Evolutionary conservation across 2,888 invertebrate species (phyloP), one percentile per base, ranked within the genome.

Genomic region (Amiota minor): DNA sequence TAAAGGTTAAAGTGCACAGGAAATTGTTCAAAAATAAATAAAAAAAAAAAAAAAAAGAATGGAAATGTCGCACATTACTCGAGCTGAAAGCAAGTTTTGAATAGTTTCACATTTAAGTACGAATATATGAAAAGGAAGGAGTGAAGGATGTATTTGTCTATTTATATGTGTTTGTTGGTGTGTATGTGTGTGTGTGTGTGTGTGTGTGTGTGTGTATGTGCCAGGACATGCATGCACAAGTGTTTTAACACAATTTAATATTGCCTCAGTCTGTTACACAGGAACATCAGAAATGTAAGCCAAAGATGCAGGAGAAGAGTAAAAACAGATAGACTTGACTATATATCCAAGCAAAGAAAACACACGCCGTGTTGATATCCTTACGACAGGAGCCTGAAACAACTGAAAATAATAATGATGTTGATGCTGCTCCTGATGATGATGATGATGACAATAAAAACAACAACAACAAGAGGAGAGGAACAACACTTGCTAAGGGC

Each of bases 171-270:
- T n/a, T n/a, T n/a, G n/a, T n/a, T n/a, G n/a, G n/a, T 56, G 16
- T 16, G 56, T n/a, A n/a, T 56, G 20, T 61, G 61, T 61, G 14
- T 61, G 55, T 18, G 61, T 62, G 45, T 62, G 45, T 62, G 9
- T 16, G 56, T 23, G 61, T 12, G 59, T 47, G 47, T 4, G 47
- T 23, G 23, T 74, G 76, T 72, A 69, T 56, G 56, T 56, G 56
- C 18, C 16, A 53, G 8, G 18, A 50, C 76, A 76, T 78, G 74
- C 72, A 74, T 70, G 78, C 78, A 73, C 78, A 78, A 78, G 78
- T 78, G 78, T 78, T 78, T 78, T 78, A 78, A 78, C 78, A 78
- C 78, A 78, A 78, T 78, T 78, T 78, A 78, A 78, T 78, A 78
- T 78, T 74, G 72, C 76, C 78, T 47, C 64, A 65, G 64, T 65